phyloP scores from a whole-genome alignment of 2,797 vertebrate genomes.

The Eulemur coronatus region DNA sequence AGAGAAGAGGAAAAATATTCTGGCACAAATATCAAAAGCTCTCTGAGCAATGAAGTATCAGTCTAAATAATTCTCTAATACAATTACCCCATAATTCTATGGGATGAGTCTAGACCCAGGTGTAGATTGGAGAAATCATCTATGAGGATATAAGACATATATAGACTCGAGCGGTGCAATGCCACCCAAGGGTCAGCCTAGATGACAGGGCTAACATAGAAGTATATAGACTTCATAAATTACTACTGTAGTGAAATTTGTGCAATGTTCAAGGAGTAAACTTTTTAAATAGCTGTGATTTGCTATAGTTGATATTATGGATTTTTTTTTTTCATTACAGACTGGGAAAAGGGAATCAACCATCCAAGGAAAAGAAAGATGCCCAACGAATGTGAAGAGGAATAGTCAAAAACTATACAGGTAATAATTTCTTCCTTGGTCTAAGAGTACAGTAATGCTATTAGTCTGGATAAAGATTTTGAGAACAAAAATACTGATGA shows the following conservation, averaged over 20 bases:
- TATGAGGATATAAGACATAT: neutral
- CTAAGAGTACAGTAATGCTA: neutral
- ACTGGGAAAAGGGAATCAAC: neutral
- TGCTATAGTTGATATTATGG: neutral
- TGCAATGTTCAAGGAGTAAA: neutral
- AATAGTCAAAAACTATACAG: neutral
- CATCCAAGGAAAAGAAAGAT: neutral
- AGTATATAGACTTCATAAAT: neutral
- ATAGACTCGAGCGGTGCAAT: neutral
- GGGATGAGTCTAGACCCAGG: neutral
- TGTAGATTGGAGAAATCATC: neutral
- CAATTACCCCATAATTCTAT: neutral
- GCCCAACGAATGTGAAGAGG: neutral
- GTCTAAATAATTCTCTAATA: neutral
- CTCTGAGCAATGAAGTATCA: neutral
- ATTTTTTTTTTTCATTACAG: neutral
- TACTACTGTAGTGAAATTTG: neutral
- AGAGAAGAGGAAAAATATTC: neutral
- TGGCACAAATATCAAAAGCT: neutral
- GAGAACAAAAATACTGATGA: neutral
- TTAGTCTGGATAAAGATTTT: neutral
- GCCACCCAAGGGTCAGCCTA: accelerated
- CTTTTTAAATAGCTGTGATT: neutral
- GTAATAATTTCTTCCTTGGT: neutral
- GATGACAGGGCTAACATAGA: neutral